Conservation (phyloP, 2,888 invertebrate species). For the Catocala fraxini region DNA sequence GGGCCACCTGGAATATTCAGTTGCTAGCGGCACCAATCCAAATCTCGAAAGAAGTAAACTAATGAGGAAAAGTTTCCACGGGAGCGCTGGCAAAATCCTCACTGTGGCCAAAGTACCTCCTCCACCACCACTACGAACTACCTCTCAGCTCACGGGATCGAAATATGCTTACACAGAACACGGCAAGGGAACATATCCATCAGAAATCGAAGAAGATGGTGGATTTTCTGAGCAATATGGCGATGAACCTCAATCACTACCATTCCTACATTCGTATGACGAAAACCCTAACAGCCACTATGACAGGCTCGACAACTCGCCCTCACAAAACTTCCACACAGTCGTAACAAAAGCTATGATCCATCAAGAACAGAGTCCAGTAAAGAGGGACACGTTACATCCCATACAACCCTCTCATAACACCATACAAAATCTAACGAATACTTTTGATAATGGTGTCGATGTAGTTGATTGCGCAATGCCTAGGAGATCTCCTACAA, state of each 20-base stretch:
- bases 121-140: conserved; percentile 94
- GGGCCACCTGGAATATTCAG: conserved; percentile 93
- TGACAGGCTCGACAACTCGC: conserved; percentile 76
- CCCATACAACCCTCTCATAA: conserved; percentile 65
- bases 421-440: conserved; percentile 76
- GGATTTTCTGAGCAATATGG: conserved; percentile 84
- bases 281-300: conserved; percentile 75
- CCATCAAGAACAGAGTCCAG: conserved; percentile 93
- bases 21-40: conserved; percentile 90
- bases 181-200: conserved; percentile 75
- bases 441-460: conserved; percentile 82
- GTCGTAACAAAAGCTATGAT: conserved; percentile 95
- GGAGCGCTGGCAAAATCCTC: conserved; percentile 93
- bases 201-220: conserved; percentile 80
- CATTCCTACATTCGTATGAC: conserved; percentile 87
- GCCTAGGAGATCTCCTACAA: conserved; percentile 76
- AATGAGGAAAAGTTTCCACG: conserved; percentile 96
- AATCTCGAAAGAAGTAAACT: conserved; percentile 95
- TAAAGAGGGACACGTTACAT: conserved; percentile 80
- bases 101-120: conserved; percentile 95
- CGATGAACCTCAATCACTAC: conserved; percentile 89
- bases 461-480: conserved; percentile 90
- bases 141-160: conserved; percentile 93
- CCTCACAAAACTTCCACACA: conserved; percentile 87
- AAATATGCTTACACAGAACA: conserved; percentile 89